A percentile compares a stretch with the other conserved stretches of the same genome.
These are phyloP conservation scores for Drosophila ananassae DNA, from an alignment of 1,140 invertebrate species.

Conservation along the genomic window DNA sequence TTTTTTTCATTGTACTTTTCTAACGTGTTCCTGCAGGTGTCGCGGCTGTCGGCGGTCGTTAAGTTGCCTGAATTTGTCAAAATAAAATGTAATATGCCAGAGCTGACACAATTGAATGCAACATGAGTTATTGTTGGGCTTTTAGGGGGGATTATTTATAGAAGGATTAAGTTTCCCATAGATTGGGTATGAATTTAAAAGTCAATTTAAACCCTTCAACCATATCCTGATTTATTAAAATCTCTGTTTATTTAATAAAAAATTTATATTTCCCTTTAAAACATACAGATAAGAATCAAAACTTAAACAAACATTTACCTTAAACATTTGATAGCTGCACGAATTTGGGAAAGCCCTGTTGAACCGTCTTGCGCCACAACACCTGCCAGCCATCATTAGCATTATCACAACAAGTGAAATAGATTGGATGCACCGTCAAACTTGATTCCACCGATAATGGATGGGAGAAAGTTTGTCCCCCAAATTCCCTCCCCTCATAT, in stretches of 20 bases:
- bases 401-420: conserved; percentile 5
- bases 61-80: conserved; percentile 68
- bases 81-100: conserved; percentile 58
- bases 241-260: not conserved
- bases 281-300: not conserved
- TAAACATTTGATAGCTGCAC: too few species aligned
- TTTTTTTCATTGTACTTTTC: conserved; percentile 27
- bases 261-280: not conserved
- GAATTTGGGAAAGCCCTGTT: not conserved
- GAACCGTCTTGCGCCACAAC: not conserved
- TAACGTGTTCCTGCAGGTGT: conserved; percentile 50
- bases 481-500: not conserved
- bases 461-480: conserved; percentile 21
- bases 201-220: not conserved
- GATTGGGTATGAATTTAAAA: too few species aligned
- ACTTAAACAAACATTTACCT: not conserved
- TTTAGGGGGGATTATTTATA: conserved; percentile 10
- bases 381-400: conserved; percentile 29
- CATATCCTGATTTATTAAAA: not conserved
- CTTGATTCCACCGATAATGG: conserved; percentile 9
- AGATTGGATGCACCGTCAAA: conserved; percentile 13
- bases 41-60: conserved; percentile 62
- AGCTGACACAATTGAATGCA: conserved; percentile 43
- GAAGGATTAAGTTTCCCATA: not conserved
- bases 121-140: not conserved